Base-by-base conservation (phyloP, 2,113 vertebrate genomes). In the Laticauda colubrina region DNA sequence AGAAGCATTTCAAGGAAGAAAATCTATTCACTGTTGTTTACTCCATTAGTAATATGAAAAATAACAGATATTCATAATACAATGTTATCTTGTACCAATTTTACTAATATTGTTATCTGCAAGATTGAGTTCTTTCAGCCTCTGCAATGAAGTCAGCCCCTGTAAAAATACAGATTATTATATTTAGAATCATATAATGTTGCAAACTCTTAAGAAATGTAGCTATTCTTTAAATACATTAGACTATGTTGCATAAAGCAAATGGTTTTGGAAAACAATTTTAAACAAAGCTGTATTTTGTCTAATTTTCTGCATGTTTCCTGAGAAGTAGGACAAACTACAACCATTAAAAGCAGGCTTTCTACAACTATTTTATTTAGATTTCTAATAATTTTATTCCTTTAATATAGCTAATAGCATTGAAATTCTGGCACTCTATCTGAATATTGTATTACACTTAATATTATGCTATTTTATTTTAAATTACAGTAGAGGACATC, bases 41-140 rank as follows among this genome's bases (percentile, higher is more conserved):
- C 75, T 18, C 75, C 75, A 81, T 81, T 81, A 81, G 3, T 23
- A 9, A 81, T 43, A 43, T 43, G 7, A 34, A 81, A 81, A 43
- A 81, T 81, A 81, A 81, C 15, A 81, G 69, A 81, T 81, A 81
- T 81, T 34, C 75, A 81, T 21, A 81, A 81, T 86, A 14, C 45
- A 51, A 29, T 24, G 45, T 51, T 34, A 92, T 1, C 92, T 97
- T 98, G 59, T 98, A 98, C 98, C 98, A 94, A 97, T 97, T 94
- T 95, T 97, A 96, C 97, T 96, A 96, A 98, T 98, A 1, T 92
- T 94, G 96, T 98, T 99, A 94, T 98, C 98, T 87, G 98, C 96
- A 53, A 99, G 97, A 93, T 97, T 99, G 92, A 99, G 97, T 95
- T 99, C 98, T 93, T 95, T 97, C 89, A 99, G 97, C 87, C 98